phyloP scores from a whole-genome alignment of 1,140 invertebrate species.

The Muscidifurax raptorellus region DNA sequence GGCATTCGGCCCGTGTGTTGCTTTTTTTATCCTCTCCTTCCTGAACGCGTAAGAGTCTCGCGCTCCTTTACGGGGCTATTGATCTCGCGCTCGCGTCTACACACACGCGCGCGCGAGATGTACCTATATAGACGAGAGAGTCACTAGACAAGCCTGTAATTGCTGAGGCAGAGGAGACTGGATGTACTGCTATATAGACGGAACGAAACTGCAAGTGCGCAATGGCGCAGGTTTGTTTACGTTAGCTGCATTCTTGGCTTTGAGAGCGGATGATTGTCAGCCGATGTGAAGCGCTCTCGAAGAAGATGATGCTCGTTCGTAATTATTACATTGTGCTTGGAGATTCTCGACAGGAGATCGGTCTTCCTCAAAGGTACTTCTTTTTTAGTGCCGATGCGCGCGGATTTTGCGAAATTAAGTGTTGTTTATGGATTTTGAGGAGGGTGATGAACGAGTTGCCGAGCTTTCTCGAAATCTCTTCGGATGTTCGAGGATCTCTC shows the following conservation, averaged over 20 bases:
- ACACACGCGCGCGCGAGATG: no score
- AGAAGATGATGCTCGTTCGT: no score
- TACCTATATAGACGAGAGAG: neutral
- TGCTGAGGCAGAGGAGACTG: neutral
- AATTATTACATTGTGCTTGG: no score
- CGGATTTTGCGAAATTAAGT: neutral
- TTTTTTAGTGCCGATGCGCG: no score
- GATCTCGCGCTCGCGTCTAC: constrained; percentile 3
- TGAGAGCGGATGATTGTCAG: neutral
- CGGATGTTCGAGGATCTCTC: no score
- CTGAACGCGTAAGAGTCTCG: no score
- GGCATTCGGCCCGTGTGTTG: constrained; percentile 52
- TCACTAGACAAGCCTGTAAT: neutral
- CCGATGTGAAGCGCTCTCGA: no score
- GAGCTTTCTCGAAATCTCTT: neutral
- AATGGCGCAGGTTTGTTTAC: no score
- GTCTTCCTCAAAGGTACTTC: no score
- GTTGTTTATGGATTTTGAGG: neutral
- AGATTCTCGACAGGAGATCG: neutral
- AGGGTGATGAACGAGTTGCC: neutral
- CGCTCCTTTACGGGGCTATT: neutral
- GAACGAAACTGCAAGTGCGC: neutral
- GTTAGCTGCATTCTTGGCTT: neutral
- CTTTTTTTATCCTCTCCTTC: neutral
- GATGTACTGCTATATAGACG: neutral